Evolutionary conservation across 2,888 invertebrate species (phyloP), one percentile per base, ranked within the genome.

Genomic region (Charanyca ferruginea): DNA sequence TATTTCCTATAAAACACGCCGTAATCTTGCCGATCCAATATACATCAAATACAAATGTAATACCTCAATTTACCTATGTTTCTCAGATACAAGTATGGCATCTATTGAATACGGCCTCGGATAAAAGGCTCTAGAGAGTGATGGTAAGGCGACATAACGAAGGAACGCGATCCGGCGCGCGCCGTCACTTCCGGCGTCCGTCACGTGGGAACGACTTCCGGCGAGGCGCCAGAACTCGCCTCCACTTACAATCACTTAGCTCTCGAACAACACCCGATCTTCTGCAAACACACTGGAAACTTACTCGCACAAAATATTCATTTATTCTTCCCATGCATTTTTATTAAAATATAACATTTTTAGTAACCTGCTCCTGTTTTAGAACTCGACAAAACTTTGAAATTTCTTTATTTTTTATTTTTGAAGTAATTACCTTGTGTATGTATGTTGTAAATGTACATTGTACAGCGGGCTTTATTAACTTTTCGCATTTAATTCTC

Each of bases 211-310:
- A 94, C 91, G 91, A 93, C 94, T 94, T 95, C 95, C 95, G 94
- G 90, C 80, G 81, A 85, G 94, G 94, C 95, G 95, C 94, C 94
- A 92, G 91, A 84, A 85, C 88, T 86, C 87, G 86, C 84, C 89
- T 90, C 89, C 90, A 93, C 93, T 94, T 93, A 94, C 94, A 94
- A 94, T 94, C 95, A 95, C 94, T 94, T 94, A 94, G 89, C 89
- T 87, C 85, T 87, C 86, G 84, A 87, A 90, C 87, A 90, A 81
- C 83, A 82, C 87, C 82, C 86, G 88, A 89, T 87, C 88, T 83
- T 81, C 73, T 79, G 86, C 84, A 88, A 88, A 89, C 85, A 88
- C 72, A 71, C 62, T 73, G 72, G 73, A 79, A 86, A 86, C 80
- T 80, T 82, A 77, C 72, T 57, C 66, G 62, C 70, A 70, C 69